Conservation (phyloP, 2,888 invertebrate species). For the Acanthosepion lycidas region DNA sequence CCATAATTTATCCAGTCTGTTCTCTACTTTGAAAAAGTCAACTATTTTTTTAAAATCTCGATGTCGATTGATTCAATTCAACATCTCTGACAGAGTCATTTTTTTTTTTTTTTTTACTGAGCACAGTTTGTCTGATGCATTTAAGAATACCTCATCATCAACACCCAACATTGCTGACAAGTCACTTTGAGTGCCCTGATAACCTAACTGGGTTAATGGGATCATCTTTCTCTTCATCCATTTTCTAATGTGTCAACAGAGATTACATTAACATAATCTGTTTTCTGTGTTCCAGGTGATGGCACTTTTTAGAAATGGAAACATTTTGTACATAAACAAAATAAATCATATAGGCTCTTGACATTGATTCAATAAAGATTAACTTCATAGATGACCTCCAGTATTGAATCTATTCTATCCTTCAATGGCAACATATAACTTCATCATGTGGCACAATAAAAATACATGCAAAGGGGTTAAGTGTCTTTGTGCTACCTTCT, state of each 20-base stretch:
- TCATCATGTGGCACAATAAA: background rate
- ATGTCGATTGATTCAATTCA: too few species aligned
- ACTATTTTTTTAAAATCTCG: too few species aligned
- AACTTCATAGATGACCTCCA: background rate
- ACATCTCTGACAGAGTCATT: too few species aligned
- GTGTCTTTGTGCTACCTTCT: background rate
- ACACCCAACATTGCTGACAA: background rate
- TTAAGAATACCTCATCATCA: background rate
- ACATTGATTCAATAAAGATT: conserved; percentile 33
- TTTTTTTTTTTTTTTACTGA: too few species aligned
- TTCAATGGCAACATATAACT: background rate
- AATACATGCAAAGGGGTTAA: background rate
- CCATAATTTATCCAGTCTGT: too few species aligned
- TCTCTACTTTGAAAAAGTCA: too few species aligned
- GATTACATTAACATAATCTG: background rate
- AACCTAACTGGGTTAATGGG: background rate
- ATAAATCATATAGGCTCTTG: background rate
- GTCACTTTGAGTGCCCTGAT: background rate
- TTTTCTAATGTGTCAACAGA: conserved; percentile 8
- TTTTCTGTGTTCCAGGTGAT: background rate
- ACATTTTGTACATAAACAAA: conserved; percentile 33
- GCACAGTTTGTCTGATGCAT: too few species aligned
- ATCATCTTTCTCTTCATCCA: background rate
- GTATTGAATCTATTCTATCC: background rate
- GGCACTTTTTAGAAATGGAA: background rate